Percentiles rank a stretch among this genome's conserved stretches.
phyloP scores from a whole-genome alignment of 2,113 vertebrate species.

The Pitta sordida region DNA sequence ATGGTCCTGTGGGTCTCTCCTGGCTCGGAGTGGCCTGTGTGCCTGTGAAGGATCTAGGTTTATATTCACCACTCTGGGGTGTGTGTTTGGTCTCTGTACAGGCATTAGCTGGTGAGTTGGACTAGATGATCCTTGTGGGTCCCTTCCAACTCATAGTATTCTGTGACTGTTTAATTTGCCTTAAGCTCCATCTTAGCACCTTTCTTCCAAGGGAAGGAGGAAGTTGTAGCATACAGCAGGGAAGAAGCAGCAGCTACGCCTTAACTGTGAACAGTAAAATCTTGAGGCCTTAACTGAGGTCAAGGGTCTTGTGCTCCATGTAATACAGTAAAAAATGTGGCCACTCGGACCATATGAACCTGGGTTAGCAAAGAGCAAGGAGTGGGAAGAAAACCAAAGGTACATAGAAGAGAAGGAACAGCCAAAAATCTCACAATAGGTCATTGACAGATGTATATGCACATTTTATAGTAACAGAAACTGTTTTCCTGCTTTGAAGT shows the following conservation, averaged over 20 bases:
- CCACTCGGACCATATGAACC: not conserved
- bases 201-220: not conserved
- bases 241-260: not conserved
- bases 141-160: too few relatives aligned
- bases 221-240: not conserved
- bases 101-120: too few relatives aligned
- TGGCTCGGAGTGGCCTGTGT: too few relatives aligned
- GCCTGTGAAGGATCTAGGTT: too few relatives aligned
- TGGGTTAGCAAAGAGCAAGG: fast-evolving
- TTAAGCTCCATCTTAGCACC: not conserved
- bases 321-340: not conserved
- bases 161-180: not conserved
- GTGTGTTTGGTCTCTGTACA: too few relatives aligned
- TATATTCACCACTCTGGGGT: too few relatives aligned
- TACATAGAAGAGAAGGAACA: not conserved
- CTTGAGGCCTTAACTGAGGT: fast-evolving
- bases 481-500: not conserved
- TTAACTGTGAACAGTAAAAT: not conserved
- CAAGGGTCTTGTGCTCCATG: not conserved
- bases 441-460: not conserved
- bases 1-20: too few relatives aligned
- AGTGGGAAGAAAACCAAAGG: not conserved
- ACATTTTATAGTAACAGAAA: not conserved
- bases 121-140: too few relatives aligned
- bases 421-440: not conserved